Evolutionary conservation across 2,797 vertebrate species (phyloP), one percentile per base, ranked within the genome.

Genomic region (Urocyon cinereoargenteus): DNA sequence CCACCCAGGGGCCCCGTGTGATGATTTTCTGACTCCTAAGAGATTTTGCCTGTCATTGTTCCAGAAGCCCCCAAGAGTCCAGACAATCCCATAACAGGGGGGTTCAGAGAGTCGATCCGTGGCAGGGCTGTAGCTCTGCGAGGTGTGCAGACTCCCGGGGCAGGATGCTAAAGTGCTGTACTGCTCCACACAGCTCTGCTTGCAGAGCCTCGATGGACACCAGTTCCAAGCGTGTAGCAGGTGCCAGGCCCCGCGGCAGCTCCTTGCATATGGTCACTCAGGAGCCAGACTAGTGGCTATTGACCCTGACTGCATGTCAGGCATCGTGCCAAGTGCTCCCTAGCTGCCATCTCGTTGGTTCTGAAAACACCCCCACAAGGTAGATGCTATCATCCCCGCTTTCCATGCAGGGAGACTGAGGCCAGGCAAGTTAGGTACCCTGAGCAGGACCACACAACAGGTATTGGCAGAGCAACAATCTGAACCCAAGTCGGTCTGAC

Each of bases 181-280:
- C 6, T 12, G 51, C 16, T n/a, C 57, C 68, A 68, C n/a, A 13
- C 3, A 0, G 2, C 34, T 91, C 36, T 81, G 24, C 57, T 45
- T 66, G 36, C 34, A 82, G 34, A 72, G 45, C 2, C 5, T 16
- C 6, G 0, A 0, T 15, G 87, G 12, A 3, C 28, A 9, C 40
- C 5, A 14, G 36, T 12, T 21, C 34, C 10, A 0, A 66, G 73
- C 5, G 22, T 12, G 26, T 0, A 0, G 36, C 82, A 64, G 90
- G 55, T 4, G 6, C 78, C 77, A 21, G 62, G 70, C 61, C 28
- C 2, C n/a, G 45, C 2, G 2, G 57, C 0, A 49, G 81, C 18
- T 3, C 49, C 2, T 18, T 1, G n/a, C 15, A 0, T 1, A 0
- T 1, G 21, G 49, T 16, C 72, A 45, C 13, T 26, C 15, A 14